Conservation (phyloP, 2,888 invertebrate genomes). For the Hirtodrosophila cameraria region DNA sequence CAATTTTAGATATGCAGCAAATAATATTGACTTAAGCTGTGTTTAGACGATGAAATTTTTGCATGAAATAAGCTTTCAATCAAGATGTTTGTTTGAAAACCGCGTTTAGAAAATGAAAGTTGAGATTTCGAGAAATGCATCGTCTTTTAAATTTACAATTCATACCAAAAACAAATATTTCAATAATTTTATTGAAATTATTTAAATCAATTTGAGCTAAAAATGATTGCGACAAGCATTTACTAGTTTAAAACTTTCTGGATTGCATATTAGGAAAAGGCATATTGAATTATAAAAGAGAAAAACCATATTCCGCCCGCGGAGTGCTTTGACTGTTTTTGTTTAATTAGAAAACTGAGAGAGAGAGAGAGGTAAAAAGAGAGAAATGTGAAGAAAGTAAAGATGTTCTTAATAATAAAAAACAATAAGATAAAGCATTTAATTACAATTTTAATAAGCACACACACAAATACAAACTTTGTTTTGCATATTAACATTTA, state of each 20-base stretch:
- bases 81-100: too few relatives aligned
- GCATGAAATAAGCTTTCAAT: too few relatives aligned
- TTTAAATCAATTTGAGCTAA: conserved; percentile 15
- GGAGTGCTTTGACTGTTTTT: conserved; percentile 38
- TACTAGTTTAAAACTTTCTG: too few relatives aligned
- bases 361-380: not conserved
- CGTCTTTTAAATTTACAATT: too few relatives aligned
- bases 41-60: not conserved
- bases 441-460: conserved; percentile 26
- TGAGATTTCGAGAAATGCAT: too few relatives aligned
- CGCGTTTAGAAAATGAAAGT: too few relatives aligned
- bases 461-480: conserved; percentile 18
- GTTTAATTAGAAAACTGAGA: not conserved
- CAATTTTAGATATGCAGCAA: not conserved
- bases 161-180: not conserved
- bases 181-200: not conserved
- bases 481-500: conserved; percentile 23
- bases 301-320: conserved; percentile 56
- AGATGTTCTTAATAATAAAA: not conserved
- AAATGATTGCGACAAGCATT: too few relatives aligned
- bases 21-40: conserved; percentile 24
- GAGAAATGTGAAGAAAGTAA: not conserved
- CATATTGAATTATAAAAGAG: conserved; percentile 3
- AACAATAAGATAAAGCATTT: not conserved
- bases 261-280: not conserved